Base-by-base conservation (phyloP, 2,113 vertebrate genomes). In the Tychaedon coryphoeus region DNA sequence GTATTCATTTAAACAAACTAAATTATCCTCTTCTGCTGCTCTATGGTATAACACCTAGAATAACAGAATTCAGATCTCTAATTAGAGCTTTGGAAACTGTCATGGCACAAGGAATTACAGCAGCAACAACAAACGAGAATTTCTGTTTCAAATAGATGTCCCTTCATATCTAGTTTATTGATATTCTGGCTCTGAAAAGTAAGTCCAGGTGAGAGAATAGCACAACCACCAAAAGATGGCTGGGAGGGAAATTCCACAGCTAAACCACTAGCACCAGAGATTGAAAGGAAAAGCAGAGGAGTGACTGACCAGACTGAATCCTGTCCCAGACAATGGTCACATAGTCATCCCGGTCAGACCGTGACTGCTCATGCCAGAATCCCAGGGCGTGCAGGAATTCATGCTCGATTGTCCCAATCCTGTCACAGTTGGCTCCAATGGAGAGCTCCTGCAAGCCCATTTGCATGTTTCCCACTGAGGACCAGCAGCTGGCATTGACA, bases 331-430 rank as follows among this genome's bases (percentile, higher is more conserved):
- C 54, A 12, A 99, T 99, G 25, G 40, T 65, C 77, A 99, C 98
- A 0, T 99, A 99, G 88, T 99, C 99, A 6, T 99, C 98, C 8
- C 99, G 96, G 80, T 99, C 99, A 0, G 98, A 97, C 34, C 99
- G 97, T 3, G 99, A 99, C 88, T 99, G 99, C 94, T 99, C 99
- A 0, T 99, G 99, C 99, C 98, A 99, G 94, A 99, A 99, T 14
- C 99, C 99, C 90, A 99, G 96, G 1, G 99, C 98, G 0, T 99
- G 99, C 47, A 99, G 98, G 84, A 99, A 98, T 92, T 99, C 99
- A 0, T 99, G 99, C 62, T 99, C 97, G 24, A 99, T 95, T 0
- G 98, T 99, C 12, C 85, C 99, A 1, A 99, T 98, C 4, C 76
- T 88, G 93, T 99, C 99, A 81, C 99, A 99, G 94, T 97, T 97